Percentiles rank a stretch among this genome's conserved stretches.
phyloP scores from a whole-genome alignment of 2,113 vertebrate genomes.

The Microtus montanus region DNA sequence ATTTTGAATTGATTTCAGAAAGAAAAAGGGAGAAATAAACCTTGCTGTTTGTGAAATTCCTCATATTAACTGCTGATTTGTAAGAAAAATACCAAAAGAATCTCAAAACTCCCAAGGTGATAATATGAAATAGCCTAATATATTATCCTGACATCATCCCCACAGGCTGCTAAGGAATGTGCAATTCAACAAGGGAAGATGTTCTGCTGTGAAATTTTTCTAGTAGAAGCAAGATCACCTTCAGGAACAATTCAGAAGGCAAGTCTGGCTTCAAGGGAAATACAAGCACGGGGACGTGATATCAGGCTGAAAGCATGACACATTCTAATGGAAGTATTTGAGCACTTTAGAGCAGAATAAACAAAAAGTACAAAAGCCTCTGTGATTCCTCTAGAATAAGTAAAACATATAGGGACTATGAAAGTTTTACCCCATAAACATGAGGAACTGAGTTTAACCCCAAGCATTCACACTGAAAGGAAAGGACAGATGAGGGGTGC shows the following conservation, averaged over 20 bases:
- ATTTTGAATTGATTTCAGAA: conserved; percentile 41
- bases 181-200: conserved; percentile 55
- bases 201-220: not conserved
- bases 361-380: not conserved
- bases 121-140: conserved; percentile 75
- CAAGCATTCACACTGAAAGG: not conserved
- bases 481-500: not conserved
- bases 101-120: conserved; percentile 69
- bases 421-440: not conserved
- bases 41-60: not conserved
- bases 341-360: conserved; percentile 39
- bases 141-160: conserved; percentile 70
- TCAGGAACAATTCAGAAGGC: not conserved
- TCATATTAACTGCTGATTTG: conserved; percentile 65
- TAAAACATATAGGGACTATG: not conserved
- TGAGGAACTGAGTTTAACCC: too few relatives aligned
- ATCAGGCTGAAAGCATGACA: not conserved
- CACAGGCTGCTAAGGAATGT: conserved; percentile 54
- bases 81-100: conserved; percentile 64
- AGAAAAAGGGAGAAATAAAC: conserved; percentile 42
- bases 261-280: not conserved
- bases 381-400: conserved; percentile 1
- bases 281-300: not conserved
- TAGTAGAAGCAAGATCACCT: not conserved
- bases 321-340: not conserved